Evolutionary conservation across 2,888 invertebrate species (phyloP).

Genomic region (Gibbula magus): DNA sequence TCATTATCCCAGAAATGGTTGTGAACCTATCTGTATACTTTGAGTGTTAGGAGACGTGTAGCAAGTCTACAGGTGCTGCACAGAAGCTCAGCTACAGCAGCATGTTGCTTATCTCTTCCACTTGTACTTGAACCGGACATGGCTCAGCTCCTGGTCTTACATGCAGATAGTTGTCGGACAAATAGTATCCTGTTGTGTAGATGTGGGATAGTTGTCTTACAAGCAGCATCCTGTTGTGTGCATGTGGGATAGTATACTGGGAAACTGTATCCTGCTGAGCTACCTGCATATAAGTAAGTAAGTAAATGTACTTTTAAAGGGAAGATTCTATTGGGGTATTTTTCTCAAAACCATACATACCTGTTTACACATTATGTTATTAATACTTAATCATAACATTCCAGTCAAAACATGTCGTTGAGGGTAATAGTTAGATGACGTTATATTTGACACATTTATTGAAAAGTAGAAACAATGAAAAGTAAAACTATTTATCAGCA

Average conservation of each 20-base stretch:
- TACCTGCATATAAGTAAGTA: no score
- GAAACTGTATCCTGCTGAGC: neutral
- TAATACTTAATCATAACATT: no score
- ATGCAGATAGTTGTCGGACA: neutral
- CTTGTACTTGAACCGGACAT: neutral
- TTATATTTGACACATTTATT: no score
- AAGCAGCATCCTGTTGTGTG: neutral
- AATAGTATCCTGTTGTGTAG: neutral
- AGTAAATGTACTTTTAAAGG: no score
- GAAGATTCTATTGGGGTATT: no score
- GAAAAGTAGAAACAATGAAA: no score
- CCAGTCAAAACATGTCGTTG: no score
- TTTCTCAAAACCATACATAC: no score
- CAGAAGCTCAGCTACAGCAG: neutral
- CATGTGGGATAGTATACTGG: neutral
- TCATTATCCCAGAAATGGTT: no score
- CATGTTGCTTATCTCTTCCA: neutral
- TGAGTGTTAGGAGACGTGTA: neutral
- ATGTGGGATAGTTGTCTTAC: neutral
- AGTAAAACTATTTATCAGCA: no score
- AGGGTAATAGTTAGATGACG: no score
- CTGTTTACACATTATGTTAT: no score
- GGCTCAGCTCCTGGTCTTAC: neutral
- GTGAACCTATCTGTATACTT: neutral
- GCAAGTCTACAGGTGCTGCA: neutral